These are phyloP conservation scores for Semnornis frantzii DNA, from an alignment of 2,113 vertebrate species.

Conservation along the genomic window DNA sequence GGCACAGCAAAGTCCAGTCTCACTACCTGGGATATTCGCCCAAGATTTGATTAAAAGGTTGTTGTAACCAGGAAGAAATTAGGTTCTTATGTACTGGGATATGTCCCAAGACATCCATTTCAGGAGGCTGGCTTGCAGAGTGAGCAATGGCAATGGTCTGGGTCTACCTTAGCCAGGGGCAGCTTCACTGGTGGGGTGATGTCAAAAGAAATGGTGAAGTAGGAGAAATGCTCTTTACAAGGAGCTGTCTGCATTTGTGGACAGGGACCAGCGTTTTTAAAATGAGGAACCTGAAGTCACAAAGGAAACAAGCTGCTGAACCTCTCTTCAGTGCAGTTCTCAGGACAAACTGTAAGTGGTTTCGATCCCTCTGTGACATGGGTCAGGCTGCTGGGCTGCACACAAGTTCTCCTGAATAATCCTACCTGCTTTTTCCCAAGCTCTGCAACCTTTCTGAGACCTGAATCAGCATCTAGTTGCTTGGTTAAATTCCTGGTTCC, in stretches of 20 bases:
- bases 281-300: not conserved
- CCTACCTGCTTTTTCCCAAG: not conserved
- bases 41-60: slow-evolving; percentile 50
- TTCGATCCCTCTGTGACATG: not conserved
- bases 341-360: not conserved
- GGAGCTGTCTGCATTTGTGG: not conserved
- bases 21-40: not conserved
- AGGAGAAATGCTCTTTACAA: not conserved
- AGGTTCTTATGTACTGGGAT: not conserved
- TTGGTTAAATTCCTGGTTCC: not conserved
- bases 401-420: not conserved
- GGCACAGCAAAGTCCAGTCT: not conserved
- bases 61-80: not conserved
- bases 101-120: slow-evolving; percentile 25
- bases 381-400: not conserved
- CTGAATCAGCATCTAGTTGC: not conserved
- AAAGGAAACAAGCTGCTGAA: not conserved
- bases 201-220: not conserved
- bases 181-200: not conserved
- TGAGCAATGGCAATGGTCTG: rapidly evolving
- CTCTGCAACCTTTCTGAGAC: not conserved
- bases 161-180: not conserved
- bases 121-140: rapidly evolving
- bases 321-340: not conserved
- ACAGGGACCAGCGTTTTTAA: not conserved